These are phyloP conservation scores for Azemiops feae DNA, from an alignment of 2,113 vertebrate genomes.

Conservation along the genomic window DNA sequence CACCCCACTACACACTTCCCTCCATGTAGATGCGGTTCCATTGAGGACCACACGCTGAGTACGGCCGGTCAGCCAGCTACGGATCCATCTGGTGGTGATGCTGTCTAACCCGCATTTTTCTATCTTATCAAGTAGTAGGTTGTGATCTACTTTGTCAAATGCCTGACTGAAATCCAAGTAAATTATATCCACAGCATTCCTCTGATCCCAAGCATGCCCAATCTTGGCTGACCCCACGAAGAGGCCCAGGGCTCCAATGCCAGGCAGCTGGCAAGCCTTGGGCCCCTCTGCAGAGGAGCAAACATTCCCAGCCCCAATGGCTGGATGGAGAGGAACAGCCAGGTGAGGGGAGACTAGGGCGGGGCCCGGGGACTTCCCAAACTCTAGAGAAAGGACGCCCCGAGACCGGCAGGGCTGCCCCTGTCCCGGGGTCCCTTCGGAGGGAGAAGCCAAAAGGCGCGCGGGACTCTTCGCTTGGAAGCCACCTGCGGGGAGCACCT, in stretches of 20 bases:
- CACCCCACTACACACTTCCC: too few species aligned
- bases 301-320: not conserved
- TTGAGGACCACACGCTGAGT: too few species aligned
- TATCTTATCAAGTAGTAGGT: too few species aligned
- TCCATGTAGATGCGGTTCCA: too few species aligned
- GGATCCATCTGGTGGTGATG: too few species aligned
- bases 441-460: not conserved
- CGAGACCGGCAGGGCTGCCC: not conserved
- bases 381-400: not conserved
- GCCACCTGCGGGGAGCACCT: too few species aligned
- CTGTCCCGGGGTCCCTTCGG: not conserved
- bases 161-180: too few species aligned
- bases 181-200: too few species aligned
- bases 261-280: not conserved
- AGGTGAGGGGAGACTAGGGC: not conserved
- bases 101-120: too few species aligned
- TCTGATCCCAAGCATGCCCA: not conserved
- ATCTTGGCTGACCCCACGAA: not conserved
- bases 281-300: not conserved
- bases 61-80: too few species aligned
- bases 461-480: too few species aligned
- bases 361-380: not conserved
- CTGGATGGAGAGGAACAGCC: not conserved
- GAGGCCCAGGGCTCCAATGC: not conserved
- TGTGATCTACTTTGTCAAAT: too few species aligned